phyloP scores from a whole-genome alignment of 1,140 invertebrate species.

The Temnothorax curvispinosus region DNA sequence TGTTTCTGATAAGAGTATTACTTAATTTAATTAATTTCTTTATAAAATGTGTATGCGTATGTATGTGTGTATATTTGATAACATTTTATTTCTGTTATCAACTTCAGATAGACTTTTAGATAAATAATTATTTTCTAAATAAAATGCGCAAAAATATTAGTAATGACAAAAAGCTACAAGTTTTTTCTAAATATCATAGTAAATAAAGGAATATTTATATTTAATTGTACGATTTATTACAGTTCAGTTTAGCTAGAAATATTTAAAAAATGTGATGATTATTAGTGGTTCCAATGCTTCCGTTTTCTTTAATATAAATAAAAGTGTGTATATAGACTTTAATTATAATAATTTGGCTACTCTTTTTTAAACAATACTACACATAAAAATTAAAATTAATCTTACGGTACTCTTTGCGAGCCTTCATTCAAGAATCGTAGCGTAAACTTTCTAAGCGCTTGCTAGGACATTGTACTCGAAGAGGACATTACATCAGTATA shows the following conservation, averaged over 20 bases:
- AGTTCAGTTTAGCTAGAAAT: background rate
- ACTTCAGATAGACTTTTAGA: background rate
- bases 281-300: background rate
- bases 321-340: background rate
- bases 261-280: background rate
- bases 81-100: background rate
- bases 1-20: background rate
- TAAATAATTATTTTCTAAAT: background rate
- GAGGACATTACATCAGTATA: background rate
- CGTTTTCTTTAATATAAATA: background rate
- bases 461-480: background rate
- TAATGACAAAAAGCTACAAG: background rate
- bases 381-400: background rate
- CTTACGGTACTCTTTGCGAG: background rate
- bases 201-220: too few species aligned
- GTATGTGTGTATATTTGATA: background rate
- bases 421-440: background rate
- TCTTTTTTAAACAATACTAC: background rate
- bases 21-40: background rate
- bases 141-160: background rate
- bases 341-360: background rate
- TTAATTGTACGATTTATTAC: background rate
- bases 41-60: background rate
- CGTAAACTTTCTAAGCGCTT: background rate
- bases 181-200: background rate